Percentiles rank a stretch among this genome's conserved stretches.
phyloP scores from a whole-genome alignment of 1,140 invertebrate species.

The Popillia japonica region DNA sequence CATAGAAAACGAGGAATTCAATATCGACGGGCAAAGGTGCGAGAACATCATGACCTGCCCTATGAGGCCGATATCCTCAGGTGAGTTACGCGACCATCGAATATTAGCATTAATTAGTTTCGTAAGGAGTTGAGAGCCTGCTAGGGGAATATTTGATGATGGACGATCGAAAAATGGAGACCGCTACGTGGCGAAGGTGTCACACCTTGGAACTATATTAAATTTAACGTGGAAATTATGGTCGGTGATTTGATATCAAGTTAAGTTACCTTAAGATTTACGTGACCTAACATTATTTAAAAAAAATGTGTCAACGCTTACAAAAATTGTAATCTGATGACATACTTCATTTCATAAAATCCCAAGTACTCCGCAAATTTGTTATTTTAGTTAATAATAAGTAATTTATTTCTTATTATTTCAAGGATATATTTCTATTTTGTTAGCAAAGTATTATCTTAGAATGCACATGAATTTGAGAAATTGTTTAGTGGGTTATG shows the following conservation, averaged over 20 bases:
- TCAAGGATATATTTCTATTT: no score
- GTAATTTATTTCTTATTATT: no score
- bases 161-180: not conserved
- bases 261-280: no score
- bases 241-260: not conserved
- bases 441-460: no score
- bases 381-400: no score
- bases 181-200: not conserved
- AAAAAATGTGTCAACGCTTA: no score
- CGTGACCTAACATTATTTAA: no score
- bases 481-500: no score
- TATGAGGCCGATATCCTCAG: conserved; percentile 86
- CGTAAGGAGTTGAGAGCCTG: not conserved
- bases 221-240: not conserved
- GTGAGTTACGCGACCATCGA: conserved; percentile 54
- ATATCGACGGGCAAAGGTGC: conserved; percentile 91
- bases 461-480: no score
- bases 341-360: no score
- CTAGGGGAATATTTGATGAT: not conserved
- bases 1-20: conserved; percentile 92
- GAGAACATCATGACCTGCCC: conserved; percentile 95
- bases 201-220: not conserved
- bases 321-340: no score
- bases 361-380: no score
- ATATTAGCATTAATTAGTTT: conserved; percentile 15